Evolutionary conservation across 2,888 invertebrate genomes (phyloP), one percentile per base, ranked within the genome.

Genomic region (Scelioninae gen. 1): DNA sequence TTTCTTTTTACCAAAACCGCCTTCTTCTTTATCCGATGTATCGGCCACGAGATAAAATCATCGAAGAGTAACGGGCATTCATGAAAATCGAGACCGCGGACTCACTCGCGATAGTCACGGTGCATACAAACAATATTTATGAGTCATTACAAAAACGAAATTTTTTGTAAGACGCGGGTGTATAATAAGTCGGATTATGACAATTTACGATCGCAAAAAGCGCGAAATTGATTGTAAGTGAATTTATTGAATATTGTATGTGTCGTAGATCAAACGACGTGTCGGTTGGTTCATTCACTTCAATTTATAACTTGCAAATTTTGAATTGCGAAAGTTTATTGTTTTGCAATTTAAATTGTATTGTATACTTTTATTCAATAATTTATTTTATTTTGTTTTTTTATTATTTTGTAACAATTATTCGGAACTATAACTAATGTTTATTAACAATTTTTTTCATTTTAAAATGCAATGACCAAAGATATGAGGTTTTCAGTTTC

Each of bases 71-170:
- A 72, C 77, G 43, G 47, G 53, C 72, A 84, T 86, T 86, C 84
- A 81, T 77, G 83, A 81, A 85, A 82, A 83, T 77, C 80, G 62
- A 80, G 80, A 85, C 82, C 82, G 69, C 10, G 40, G 10, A 43
- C 11, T 38, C 43, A 74, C 76, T 62, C 53, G 74, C 47, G 43
- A 84, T 69, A 62, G n/a, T n/a, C n/a, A n/a, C n/a, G n/a, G n/a
- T n/a, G n/a, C n/a, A n/a, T n/a, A n/a, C n/a, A n/a, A n/a, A n/a
- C n/a, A 69, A 56, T 23, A 68, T 76, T 76, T 68, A 76, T 68
- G 68, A 66, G 58, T 68, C 76, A 68, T 76, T 76, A 40, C 29
- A 47, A 65, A 51, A 53, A 62, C 32, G 62, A 72, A 23, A 31
- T n/a, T n/a, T n/a, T n/a, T n/a, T n/a, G n/a, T n/a, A n/a, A n/a